phyloP scores from a whole-genome alignment of 1,140 invertebrate species.

The Lepidotrigona ventralis region DNA sequence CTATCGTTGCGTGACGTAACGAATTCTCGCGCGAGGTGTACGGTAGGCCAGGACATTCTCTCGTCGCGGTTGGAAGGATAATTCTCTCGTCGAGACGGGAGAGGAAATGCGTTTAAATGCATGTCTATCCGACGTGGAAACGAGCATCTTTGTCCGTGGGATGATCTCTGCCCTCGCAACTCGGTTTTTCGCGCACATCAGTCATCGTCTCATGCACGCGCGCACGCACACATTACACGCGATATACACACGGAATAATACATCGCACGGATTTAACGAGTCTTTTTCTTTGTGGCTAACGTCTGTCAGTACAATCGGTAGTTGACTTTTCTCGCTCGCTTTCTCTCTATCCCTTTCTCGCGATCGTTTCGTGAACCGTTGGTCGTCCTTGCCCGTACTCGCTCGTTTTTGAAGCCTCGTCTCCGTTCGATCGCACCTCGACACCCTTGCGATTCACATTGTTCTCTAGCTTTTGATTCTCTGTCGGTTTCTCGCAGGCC shows the following conservation, averaged over 20 bases:
- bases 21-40: not conserved
- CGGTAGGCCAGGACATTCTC: not conserved
- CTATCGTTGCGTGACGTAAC: not conserved
- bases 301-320: slow-evolving; percentile 65
- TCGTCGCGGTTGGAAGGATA: no score
- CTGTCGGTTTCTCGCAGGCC: not conserved
- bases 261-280: slow-evolving; percentile 47
- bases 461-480: not conserved
- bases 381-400: slow-evolving; percentile 57
- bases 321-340: slow-evolving; percentile 38
- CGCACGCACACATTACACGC: slow-evolving; percentile 18
- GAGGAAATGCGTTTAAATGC: slow-evolving; percentile 10
- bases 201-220: slow-evolving; percentile 40
- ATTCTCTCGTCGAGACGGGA: not conserved
- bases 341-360: slow-evolving; percentile 38
- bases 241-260: slow-evolving; percentile 42
- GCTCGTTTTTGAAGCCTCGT: slow-evolving; percentile 37
- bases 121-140: not conserved
- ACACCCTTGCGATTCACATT: not conserved
- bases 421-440: slow-evolving; percentile 44
- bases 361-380: slow-evolving; percentile 46
- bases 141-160: not conserved
- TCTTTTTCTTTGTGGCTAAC: slow-evolving; percentile 63
- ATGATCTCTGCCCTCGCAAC: slow-evolving; percentile 40
- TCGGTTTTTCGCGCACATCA: slow-evolving; percentile 24